These are phyloP conservation scores for Siniperca chuatsi DNA, from an alignment of 2,113 vertebrate species.

Conservation along the genomic window DNA sequence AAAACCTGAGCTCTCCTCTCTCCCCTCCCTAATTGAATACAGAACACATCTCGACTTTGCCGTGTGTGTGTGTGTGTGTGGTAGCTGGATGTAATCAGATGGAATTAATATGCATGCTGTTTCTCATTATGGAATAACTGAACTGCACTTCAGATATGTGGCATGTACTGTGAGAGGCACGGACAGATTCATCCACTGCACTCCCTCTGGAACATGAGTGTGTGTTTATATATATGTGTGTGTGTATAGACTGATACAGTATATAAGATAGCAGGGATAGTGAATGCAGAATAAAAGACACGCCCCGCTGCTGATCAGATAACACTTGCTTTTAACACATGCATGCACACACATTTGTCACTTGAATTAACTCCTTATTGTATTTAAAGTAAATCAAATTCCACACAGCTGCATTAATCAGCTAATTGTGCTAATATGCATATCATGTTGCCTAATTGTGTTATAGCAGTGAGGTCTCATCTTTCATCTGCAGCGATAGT, in stretches of 20 bases:
- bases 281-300: slow-evolving; percentile 20
- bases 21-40: slow-evolving; percentile 72
- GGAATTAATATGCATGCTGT: slow-evolving; percentile 84
- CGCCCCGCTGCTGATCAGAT: slow-evolving; percentile 43
- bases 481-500: background rate
- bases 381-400: slow-evolving; percentile 51
- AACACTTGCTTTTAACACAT: slow-evolving; percentile 14
- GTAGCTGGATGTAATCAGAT: slow-evolving; percentile 80
- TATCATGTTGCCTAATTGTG: slow-evolving; percentile 41
- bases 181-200: slow-evolving; percentile 50
- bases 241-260: slow-evolving; percentile 35
- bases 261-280: slow-evolving; percentile 18
- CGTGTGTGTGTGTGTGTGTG: slow-evolving; percentile 43
- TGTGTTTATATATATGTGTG: slow-evolving; percentile 44
- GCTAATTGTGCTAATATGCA: slow-evolving; percentile 52
- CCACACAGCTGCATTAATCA: slow-evolving; percentile 44
- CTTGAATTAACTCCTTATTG: slow-evolving; percentile 44
- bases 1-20: slow-evolving; percentile 59
- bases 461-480: slow-evolving; percentile 21
- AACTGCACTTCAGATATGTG: slow-evolving; percentile 77
- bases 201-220: slow-evolving; percentile 9
- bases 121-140: slow-evolving; percentile 83
- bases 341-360: slow-evolving; percentile 36
- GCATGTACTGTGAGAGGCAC: slow-evolving; percentile 53
- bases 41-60: slow-evolving; percentile 68